These are phyloP conservation scores for Podarcis cretensis DNA, from an alignment of 2,113 vertebrate species.

Conservation along the genomic window DNA sequence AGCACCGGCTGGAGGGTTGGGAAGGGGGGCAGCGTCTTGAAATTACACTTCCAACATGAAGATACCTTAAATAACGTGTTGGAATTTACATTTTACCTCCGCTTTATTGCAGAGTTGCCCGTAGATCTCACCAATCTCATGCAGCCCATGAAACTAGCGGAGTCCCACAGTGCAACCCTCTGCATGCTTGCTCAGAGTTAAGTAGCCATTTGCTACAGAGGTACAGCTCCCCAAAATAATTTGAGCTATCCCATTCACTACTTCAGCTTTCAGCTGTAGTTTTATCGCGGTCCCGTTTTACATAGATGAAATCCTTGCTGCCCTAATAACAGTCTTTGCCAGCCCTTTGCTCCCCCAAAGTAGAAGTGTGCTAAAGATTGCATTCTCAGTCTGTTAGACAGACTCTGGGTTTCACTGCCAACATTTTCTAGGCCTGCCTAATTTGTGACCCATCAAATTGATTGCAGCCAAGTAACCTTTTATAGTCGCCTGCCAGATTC, in stretches of 20 bases:
- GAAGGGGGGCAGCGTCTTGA: background rate
- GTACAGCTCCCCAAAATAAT: background rate
- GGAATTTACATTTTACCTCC: background rate
- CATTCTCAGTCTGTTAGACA: background rate
- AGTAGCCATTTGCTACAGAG: background rate
- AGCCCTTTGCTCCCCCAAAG: background rate
- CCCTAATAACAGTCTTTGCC: background rate
- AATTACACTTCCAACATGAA: background rate
- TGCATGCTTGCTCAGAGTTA: background rate
- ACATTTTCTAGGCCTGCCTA: background rate
- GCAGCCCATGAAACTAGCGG: no score
- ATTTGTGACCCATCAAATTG: background rate
- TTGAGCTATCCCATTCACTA: background rate
- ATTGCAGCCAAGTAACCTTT: background rate
- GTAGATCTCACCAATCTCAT: background rate
- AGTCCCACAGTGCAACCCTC: background rate
- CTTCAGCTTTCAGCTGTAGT: background rate
- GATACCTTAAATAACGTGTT: background rate
- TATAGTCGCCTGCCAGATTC: background rate
- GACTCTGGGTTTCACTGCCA: background rate
- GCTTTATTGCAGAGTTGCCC: background rate
- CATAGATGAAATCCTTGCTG: background rate
- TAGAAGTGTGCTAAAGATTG: background rate
- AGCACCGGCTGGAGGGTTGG: no score
- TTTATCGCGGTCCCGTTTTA: background rate